Evolutionary conservation across 2,888 invertebrate genomes (phyloP).

Genomic region (Leucoma salicis): DNA sequence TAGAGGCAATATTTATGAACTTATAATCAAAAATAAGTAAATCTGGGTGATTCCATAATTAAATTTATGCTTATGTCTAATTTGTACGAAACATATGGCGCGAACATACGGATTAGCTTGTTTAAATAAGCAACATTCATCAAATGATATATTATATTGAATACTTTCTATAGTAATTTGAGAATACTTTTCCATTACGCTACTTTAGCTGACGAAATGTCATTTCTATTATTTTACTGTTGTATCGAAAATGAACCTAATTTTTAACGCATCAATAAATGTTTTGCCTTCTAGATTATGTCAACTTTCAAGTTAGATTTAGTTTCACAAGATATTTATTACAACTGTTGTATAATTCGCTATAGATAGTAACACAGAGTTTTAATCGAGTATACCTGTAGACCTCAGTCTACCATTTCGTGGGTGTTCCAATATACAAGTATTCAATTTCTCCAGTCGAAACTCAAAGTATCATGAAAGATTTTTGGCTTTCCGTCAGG

Average conservation of each 20-base stretch:
- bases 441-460: too few relatives aligned
- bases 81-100: constrained; percentile 23
- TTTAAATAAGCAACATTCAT: constrained; percentile 11
- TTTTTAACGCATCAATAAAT: background rate
- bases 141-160: constrained; percentile 14
- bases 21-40: too few relatives aligned
- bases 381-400: too few relatives aligned
- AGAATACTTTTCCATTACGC: constrained; percentile 2
- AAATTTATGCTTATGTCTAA: constrained; percentile 13
- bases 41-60: too few relatives aligned
- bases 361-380: too few relatives aligned
- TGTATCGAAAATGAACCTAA: background rate
- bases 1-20: background rate
- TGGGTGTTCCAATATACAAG: too few relatives aligned
- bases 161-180: constrained; percentile 26
- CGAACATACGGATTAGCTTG: constrained; percentile 15
- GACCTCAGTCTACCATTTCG: too few relatives aligned
- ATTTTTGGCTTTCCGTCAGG: too few relatives aligned
- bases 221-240: background rate
- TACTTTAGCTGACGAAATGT: background rate
- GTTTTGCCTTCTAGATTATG: background rate
- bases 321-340: background rate
- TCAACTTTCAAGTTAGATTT: background rate
- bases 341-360: background rate
- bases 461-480: too few relatives aligned